phyloP scores from a whole-genome alignment of 2,113 vertebrate genomes.

The Urocitellus parryii region DNA sequence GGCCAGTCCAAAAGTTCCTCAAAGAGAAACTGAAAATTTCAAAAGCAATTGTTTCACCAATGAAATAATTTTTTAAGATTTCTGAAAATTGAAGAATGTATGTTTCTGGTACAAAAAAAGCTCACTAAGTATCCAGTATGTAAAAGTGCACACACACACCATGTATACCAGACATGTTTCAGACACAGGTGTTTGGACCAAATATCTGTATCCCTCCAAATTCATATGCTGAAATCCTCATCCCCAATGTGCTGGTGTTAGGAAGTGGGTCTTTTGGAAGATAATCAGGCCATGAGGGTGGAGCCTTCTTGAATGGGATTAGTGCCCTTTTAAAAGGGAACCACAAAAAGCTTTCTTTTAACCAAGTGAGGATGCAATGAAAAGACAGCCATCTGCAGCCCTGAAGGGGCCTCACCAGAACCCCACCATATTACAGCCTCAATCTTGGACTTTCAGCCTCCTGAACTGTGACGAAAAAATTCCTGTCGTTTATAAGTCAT shows the following conservation, averaged over 20 bases:
- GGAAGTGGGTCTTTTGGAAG: neutral
- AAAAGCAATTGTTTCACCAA: constrained; percentile 6
- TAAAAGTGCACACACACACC: neutral
- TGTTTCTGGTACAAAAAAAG: neutral
- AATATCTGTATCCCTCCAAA: neutral
- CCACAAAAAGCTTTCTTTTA: neutral
- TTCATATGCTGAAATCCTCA: neutral
- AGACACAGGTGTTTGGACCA: neutral
- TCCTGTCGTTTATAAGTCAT: neutral
- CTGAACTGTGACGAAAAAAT: neutral
- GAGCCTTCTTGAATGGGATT: neutral
- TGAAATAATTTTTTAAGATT: constrained; percentile 6
- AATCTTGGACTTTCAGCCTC: neutral
- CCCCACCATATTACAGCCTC: neutral
- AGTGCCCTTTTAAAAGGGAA: neutral
- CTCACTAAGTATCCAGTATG: neutral
- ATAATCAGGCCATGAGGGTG: neutral
- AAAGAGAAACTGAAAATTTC: neutral
- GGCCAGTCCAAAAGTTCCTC: neutral
- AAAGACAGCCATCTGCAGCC: neutral
- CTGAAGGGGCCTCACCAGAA: neutral
- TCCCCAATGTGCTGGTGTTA: neutral
- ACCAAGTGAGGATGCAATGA: neutral
- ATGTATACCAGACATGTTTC: neutral
- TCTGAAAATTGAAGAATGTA: neutral